phyloP scores from a whole-genome alignment of 2,797 vertebrate species.

The Epinephelus malabaricus region DNA sequence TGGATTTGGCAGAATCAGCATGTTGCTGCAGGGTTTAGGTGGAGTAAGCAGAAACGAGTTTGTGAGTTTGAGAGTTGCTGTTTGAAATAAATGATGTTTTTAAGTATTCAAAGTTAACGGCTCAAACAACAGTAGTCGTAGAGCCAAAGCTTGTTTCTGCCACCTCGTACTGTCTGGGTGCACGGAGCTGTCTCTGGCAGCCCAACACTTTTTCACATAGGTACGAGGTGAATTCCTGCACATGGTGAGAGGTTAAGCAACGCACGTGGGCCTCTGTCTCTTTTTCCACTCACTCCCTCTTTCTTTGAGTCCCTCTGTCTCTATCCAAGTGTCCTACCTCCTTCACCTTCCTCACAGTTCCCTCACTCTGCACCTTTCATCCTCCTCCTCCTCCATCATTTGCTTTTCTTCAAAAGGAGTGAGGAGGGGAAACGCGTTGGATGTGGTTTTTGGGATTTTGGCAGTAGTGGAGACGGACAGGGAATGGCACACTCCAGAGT shows the following conservation, averaged over 20 bases:
- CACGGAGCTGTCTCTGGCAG: slow-evolving; percentile 41
- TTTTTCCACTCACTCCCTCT: slow-evolving; percentile 41
- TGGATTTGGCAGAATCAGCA: not conserved
- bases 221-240: slow-evolving; percentile 75
- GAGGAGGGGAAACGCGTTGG: not conserved
- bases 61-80: not conserved
- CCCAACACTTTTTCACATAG: slow-evolving; percentile 73
- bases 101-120: not conserved
- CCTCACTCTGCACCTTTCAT: slow-evolving; percentile 19
- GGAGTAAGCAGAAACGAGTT: not conserved
- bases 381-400: slow-evolving; percentile 30
- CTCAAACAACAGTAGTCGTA: not conserved
- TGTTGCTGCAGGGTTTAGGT: not conserved
- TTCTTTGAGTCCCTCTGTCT: slow-evolving; percentile 12
- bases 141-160: slow-evolving; percentile 36
- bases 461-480: not conserved
- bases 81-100: not conserved
- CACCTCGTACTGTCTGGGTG: slow-evolving; percentile 25
- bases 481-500: slow-evolving; percentile 57
- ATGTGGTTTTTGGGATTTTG: slow-evolving; percentile 28
- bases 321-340: slow-evolving; percentile 18
- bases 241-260: slow-evolving; percentile 56
- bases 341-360: slow-evolving; percentile 21
- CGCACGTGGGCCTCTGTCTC: slow-evolving; percentile 56
- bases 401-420: slow-evolving; percentile 25